Percentiles rank a stretch among this genome's conserved stretches.
These are phyloP conservation scores for Psittacula echo DNA, from an alignment of 2,797 vertebrate species.

Conservation along the genomic window DNA sequence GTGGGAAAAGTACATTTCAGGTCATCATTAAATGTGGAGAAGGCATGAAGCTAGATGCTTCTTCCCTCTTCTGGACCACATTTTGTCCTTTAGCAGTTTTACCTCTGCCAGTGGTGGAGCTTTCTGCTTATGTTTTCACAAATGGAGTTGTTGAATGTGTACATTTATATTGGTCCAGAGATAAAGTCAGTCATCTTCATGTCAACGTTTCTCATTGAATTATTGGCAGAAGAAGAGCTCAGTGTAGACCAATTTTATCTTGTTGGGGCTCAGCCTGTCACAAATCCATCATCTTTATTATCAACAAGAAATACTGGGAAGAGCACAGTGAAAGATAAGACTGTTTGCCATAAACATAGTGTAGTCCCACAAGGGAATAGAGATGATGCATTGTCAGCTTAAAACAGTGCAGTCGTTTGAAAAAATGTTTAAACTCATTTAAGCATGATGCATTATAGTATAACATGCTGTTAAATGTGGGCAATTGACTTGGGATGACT, in stretches of 20 bases:
- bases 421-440: constrained; percentile 15
- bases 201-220: background rate
- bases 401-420: constrained; percentile 22
- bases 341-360: constrained; percentile 16
- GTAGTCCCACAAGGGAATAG: background rate
- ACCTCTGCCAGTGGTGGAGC: background rate
- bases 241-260: background rate
- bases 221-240: constrained; percentile 4
- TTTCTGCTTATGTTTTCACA: background rate
- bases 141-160: background rate
- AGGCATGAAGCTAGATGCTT: background rate
- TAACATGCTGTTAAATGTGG: constrained; percentile 12
- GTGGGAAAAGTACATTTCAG: background rate
- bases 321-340: constrained; percentile 7
- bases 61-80: background rate
- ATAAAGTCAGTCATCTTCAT: background rate
- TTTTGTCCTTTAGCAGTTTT: background rate
- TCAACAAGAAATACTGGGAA: constrained; percentile 8
- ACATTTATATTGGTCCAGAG: background rate
- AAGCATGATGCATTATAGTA: background rate
- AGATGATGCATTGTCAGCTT: constrained; percentile 34
- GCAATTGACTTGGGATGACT: constrained; percentile 3
- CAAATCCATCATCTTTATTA: constrained; percentile 47
- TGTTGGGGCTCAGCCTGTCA: constrained; percentile 21
- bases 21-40: background rate